phyloP scores from a whole-genome alignment of 2,888 invertebrate genomes.

The Eilema caniola region DNA sequence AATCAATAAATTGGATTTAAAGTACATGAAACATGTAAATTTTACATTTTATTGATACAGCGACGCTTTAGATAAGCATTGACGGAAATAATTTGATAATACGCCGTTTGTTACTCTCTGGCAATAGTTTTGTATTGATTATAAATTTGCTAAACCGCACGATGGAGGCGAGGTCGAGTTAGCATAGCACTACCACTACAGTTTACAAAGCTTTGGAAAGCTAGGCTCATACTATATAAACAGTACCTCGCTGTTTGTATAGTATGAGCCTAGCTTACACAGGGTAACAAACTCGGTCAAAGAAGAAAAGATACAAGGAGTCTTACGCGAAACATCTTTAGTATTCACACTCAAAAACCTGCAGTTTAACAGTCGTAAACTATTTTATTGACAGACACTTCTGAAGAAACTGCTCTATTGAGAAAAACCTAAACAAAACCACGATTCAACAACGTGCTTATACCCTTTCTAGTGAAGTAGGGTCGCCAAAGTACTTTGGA shows the following conservation, averaged over 20 bases:
- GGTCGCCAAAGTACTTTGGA: background rate
- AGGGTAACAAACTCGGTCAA: background rate
- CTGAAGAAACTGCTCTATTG: background rate
- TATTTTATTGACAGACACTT: background rate
- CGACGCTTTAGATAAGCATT: background rate
- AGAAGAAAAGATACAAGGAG: background rate
- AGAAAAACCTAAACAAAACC: background rate
- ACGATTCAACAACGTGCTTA: background rate
- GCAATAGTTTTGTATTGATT: background rate
- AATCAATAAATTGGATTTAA: background rate
- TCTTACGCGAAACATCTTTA: background rate
- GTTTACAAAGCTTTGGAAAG: conserved; percentile 1
- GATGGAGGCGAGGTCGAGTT: background rate
- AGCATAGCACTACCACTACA: background rate
- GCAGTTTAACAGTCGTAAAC: background rate
- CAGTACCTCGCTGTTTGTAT: too few species aligned
- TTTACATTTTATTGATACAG: background rate
- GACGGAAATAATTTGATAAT: background rate
- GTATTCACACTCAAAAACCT: background rate
- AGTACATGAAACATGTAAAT: background rate
- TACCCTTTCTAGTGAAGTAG: background rate
- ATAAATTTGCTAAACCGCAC: background rate
- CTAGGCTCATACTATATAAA: background rate
- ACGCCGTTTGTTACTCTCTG: background rate
- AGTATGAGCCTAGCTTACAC: too few species aligned